These are phyloP conservation scores for Parazoanthus swiftii DNA, from an alignment of 92 coral and sea anemone species.

Conservation along the genomic window DNA sequence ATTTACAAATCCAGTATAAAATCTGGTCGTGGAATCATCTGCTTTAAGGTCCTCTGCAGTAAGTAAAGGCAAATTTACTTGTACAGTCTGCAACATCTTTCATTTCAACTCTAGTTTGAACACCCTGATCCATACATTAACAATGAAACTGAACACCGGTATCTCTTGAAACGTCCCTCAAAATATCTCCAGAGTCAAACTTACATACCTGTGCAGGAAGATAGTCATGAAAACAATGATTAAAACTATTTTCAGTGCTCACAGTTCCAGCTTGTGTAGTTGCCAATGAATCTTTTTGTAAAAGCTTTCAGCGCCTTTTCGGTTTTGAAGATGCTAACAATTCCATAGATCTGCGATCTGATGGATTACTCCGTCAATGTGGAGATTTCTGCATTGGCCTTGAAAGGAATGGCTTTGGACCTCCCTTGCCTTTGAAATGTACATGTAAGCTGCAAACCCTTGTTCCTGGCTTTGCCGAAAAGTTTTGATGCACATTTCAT, in stretches of 20 bases:
- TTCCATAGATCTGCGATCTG: conserved; percentile 12
- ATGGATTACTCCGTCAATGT: conserved; percentile 21
- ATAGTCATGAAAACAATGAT: conserved; percentile 32
- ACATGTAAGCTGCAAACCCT: conserved; percentile 27
- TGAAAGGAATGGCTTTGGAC: conserved; percentile 39
- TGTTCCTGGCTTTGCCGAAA: conserved; percentile 34
- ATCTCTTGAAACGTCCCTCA: conserved; percentile 27
- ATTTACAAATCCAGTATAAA: conserved; percentile 58
- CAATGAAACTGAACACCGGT: conserved; percentile 6
- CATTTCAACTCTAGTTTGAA: conserved; percentile 21
- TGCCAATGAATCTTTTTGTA: neutral
- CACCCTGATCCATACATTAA: neutral
- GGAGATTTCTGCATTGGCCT: conserved; percentile 41
- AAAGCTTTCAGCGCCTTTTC: conserved; percentile 11
- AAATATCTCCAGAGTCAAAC: conserved; percentile 35
- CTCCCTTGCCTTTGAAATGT: conserved; percentile 36
- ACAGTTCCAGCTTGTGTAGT: conserved; percentile 9
- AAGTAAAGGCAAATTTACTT: conserved; percentile 46
- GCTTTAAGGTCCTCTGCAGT: conserved; percentile 46
- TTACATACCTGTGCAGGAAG: conserved; percentile 18
- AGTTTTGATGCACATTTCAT: conserved; percentile 34
- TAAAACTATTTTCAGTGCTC: conserved; percentile 19
- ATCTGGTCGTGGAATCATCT: conserved; percentile 38
- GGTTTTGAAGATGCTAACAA: conserved; percentile 28
- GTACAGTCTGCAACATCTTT: conserved; percentile 27